These are phyloP conservation scores for Poeciliopsis gracilis DNA, from an alignment of 2,797 vertebrate species.

Conservation along the genomic window DNA sequence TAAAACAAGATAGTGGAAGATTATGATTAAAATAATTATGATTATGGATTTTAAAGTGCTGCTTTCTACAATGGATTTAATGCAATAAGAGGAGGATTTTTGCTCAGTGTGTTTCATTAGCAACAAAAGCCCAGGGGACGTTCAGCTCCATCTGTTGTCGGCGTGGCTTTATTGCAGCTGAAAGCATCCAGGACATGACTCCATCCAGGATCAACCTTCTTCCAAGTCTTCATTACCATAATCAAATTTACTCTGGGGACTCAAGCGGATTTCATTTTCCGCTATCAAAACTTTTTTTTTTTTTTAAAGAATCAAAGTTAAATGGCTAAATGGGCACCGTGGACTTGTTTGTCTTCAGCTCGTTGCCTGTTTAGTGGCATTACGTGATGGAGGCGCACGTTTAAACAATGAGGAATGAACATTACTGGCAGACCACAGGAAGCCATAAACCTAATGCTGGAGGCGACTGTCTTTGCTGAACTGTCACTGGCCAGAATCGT, in stretches of 20 bases:
- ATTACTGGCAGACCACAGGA: conserved; percentile 63
- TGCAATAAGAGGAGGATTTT: conserved; percentile 21
- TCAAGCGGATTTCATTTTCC: conserved; percentile 59
- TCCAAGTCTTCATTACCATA: conserved; percentile 81
- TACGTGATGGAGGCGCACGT: conserved; percentile 55
- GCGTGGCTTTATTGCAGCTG: conserved; percentile 76
- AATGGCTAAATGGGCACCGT: conserved; percentile 57
- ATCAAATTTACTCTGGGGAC: conserved; percentile 74
- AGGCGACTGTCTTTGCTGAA: conserved; percentile 60
- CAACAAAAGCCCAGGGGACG: conserved; percentile 68
- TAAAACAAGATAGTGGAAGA: conserved; percentile 9
- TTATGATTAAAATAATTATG: conserved; percentile 4
- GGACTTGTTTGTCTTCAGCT: conserved; percentile 46
- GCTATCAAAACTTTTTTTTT: conserved; percentile 36
- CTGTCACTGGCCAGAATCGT: conserved; percentile 68
- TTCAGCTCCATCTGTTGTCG: conserved; percentile 80
- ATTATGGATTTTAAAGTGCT: conserved; percentile 21
- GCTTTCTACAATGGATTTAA: conserved; percentile 16
- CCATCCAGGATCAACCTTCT: conserved; percentile 61
- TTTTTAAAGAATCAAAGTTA: conserved; percentile 57
- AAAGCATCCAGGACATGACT: conserved; percentile 78
- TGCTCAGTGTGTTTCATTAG: conserved; percentile 51
- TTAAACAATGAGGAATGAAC: conserved; percentile 58
- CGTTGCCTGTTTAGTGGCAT: conserved; percentile 48
- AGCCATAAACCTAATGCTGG: conserved; percentile 74